Percentiles rank a stretch among this genome's conserved stretches.
Conservation (phyloP, 2,888 invertebrate genomes). For the Oxytorus armatus region DNA sequence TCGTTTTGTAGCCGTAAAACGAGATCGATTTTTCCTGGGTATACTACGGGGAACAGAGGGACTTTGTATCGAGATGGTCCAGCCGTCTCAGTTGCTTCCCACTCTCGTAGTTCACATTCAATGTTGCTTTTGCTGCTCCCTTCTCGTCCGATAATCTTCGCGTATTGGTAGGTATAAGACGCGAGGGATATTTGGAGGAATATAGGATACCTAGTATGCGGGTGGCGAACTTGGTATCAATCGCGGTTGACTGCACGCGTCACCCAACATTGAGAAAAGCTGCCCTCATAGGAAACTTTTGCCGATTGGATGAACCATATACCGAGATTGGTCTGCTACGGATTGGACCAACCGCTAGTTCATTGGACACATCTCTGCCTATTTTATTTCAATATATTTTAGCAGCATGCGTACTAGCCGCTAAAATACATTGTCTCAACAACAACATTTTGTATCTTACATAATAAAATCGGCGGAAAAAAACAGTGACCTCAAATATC, state of each 20-base stretch:
- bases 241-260: slow-evolving; percentile 71
- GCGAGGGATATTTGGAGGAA: slow-evolving; percentile 30
- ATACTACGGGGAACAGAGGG: slow-evolving; percentile 31
- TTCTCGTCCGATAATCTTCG: slow-evolving; percentile 29
- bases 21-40: slow-evolving; percentile 59
- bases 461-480: too few relatives aligned
- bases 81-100: slow-evolving; percentile 23
- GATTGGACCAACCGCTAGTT: background rate
- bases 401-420: background rate
- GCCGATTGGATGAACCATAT: background rate
- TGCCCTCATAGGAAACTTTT: slow-evolving; percentile 13
- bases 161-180: slow-evolving; percentile 40
- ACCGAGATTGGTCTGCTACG: background rate
- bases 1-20: slow-evolving; percentile 58
- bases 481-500: too few relatives aligned
- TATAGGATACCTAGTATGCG: slow-evolving; percentile 59
- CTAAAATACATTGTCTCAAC: background rate
- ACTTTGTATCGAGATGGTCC: slow-evolving; percentile 47
- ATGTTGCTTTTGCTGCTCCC: slow-evolving; percentile 43
- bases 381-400: background rate
- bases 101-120: slow-evolving; percentile 48
- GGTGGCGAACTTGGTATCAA: slow-evolving; percentile 78
- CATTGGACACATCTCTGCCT: background rate
- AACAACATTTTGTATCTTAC: slow-evolving; percentile 1
- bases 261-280: slow-evolving; percentile 72